Base-by-base conservation (phyloP, 2,888 invertebrate species). In the Ophonus ardosiacus region DNA sequence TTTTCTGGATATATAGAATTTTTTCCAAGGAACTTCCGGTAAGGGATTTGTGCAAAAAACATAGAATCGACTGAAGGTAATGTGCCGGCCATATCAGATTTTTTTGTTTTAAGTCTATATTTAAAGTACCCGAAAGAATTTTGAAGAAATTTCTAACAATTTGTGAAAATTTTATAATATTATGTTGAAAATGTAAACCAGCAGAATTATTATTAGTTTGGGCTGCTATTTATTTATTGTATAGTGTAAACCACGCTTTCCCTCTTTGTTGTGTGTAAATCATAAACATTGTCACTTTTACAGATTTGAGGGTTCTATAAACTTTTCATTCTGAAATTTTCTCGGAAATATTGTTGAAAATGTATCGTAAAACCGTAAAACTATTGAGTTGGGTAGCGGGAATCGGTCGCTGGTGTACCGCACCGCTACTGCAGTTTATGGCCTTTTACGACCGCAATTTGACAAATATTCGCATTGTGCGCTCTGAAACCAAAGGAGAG, bases 401-500 rank as follows among this genome's bases (percentile, higher is more conserved):
- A 65, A 68, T n/a, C 17, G 68, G 68, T 68, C 15, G 68, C 38
- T n/a, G 63, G 63, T 15, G 38, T 4, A 74, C 71, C 71, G 71
- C 71, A 74, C 7, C 3, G 71, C 71, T 74, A 74, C 71, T 74
- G 21, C 40, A 74, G 17, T 74, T 74, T 74, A 74, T 43, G 43
- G 43, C 71, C 71, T 43, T 74, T 74, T 74, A 74, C 71, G 43
- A 74, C 43, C 18, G 43, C 71, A 74, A 74, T 74, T 74, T 74
- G 18, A 74, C 71, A 74, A 74, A 43, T 74, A 74, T 74, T 74
- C 71, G 21, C 71, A 43, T 7, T 43, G 40, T n/a, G 65, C 71
- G 71, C 10, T 7, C 7, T n/a, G 6, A 31, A 31, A 31, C 4
- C 31, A 31, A 10, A 31, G 71, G 40, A 43, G 71, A 43, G 51